These are phyloP conservation scores for Plecotus auritus DNA, from an alignment of 2,113 vertebrate species.

Conservation along the genomic window DNA sequence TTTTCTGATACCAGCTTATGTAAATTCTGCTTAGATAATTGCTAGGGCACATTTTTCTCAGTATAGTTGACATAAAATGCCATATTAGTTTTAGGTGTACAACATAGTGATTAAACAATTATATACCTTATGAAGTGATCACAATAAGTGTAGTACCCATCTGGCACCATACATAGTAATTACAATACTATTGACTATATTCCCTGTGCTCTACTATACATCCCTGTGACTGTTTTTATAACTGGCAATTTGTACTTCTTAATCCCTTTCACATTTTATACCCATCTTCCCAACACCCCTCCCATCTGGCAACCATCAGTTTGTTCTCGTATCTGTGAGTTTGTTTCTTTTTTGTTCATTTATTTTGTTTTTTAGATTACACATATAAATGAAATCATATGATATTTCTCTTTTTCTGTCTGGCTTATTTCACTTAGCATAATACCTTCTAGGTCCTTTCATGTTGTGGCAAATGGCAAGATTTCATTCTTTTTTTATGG, in stretches of 20 bases:
- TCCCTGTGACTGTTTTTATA: neutral
- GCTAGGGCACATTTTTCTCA: neutral
- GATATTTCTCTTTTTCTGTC: neutral
- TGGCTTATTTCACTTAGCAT: neutral
- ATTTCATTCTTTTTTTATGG: neutral
- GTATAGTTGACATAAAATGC: neutral
- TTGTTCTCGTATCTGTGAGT: neutral
- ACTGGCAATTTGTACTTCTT: neutral
- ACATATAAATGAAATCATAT: neutral
- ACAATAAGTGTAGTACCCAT: neutral
- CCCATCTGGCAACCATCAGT: neutral
- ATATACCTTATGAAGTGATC: neutral
- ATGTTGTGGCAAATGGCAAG: neutral
- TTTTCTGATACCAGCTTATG: conserved; percentile 14
- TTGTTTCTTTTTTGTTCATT: neutral
- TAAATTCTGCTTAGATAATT: conserved; percentile 21
- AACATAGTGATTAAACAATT: neutral
- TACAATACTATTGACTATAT: neutral
- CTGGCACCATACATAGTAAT: neutral
- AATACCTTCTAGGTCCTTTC: neutral
- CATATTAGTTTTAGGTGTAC: neutral
- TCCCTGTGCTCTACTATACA: neutral
- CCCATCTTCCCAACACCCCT: neutral
- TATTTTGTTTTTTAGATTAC: neutral
- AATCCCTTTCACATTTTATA: neutral